Evolutionary conservation across 2,113 vertebrate genomes (phyloP).

Genomic region (Thunnus maccoyii): DNA sequence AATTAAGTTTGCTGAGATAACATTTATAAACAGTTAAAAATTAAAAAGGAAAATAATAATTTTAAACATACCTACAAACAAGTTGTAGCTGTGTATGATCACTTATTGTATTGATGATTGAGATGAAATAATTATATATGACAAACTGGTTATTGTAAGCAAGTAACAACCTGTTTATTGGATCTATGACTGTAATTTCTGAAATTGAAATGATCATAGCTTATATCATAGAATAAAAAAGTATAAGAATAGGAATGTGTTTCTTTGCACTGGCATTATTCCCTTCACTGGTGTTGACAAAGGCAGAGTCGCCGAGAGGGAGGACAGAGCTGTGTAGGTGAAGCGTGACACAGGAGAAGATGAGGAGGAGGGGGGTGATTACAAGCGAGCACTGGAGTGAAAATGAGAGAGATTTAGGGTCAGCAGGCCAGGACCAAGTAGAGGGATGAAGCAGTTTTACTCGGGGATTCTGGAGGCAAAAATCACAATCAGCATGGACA

Average conservation of each 20-base stretch:
- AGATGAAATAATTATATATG: neutral
- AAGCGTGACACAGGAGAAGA: slow-evolving; percentile 27
- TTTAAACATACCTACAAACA: no score
- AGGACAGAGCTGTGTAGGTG: slow-evolving; percentile 23
- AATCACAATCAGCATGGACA: slow-evolving; percentile 14
- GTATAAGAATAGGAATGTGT: neutral
- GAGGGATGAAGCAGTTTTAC: neutral
- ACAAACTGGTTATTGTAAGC: neutral
- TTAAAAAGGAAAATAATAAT: no score
- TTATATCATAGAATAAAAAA: neutral
- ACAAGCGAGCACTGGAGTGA: slow-evolving; percentile 24
- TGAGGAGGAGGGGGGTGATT: slow-evolving; percentile 28
- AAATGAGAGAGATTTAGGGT: slow-evolving; percentile 35
- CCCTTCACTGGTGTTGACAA: neutral
- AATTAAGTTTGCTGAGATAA: no score
- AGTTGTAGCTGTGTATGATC: no score
- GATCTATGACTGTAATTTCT: neutral
- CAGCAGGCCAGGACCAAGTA: slow-evolving; percentile 3
- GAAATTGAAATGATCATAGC: no score
- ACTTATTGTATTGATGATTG: no score
- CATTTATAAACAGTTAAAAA: no score
- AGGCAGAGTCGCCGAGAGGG: neutral
- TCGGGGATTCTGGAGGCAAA: neutral
- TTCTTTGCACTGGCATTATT: neutral
- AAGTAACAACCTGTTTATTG: no score